Conservation (phyloP, 1,140 invertebrate species). For the Platorchestia sp. region DNA sequence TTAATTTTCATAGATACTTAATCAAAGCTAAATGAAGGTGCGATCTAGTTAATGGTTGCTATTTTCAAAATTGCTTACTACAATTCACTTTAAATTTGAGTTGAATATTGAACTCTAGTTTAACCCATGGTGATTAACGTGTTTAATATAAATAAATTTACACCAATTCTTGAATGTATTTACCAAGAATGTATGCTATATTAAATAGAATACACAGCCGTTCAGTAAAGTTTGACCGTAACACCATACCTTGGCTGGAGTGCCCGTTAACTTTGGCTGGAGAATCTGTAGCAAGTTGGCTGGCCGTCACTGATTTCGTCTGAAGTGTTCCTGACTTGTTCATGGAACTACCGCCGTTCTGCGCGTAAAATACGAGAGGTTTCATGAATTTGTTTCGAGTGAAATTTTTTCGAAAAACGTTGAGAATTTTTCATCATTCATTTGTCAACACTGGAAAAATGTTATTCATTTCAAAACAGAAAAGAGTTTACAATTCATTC, state of each 20-base stretch:
- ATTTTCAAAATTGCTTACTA: no score
- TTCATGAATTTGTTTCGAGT: not conserved
- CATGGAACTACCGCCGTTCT: constrained; percentile 62
- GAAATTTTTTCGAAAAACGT: no score
- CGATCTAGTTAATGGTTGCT: no score
- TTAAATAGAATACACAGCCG: not conserved
- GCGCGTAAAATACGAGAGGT: not conserved
- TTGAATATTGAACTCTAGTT: not conserved
- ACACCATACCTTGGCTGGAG: constrained; percentile 63
- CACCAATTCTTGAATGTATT: not conserved
- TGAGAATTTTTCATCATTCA: no score
- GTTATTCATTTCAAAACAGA: not conserved
- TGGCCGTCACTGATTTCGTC: constrained; percentile 90
- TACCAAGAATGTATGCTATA: not conserved
- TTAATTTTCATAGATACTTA: no score
- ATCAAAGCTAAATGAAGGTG: no score
- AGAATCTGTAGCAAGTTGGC: constrained; percentile 87
- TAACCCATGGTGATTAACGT: not conserved
- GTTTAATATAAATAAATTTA: no score
- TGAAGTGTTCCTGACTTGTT: constrained; percentile 81
- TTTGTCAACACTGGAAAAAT: not conserved
- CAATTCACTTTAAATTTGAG: not conserved
- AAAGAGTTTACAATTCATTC: not conserved
- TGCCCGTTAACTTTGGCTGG: constrained; percentile 74
- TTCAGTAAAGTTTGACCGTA: not conserved